Percentiles rank a stretch among this genome's conserved stretches.
Evolutionary conservation across 2,113 vertebrate genomes (phyloP).

Genomic region (Myxocyprinus asiaticus): DNA sequence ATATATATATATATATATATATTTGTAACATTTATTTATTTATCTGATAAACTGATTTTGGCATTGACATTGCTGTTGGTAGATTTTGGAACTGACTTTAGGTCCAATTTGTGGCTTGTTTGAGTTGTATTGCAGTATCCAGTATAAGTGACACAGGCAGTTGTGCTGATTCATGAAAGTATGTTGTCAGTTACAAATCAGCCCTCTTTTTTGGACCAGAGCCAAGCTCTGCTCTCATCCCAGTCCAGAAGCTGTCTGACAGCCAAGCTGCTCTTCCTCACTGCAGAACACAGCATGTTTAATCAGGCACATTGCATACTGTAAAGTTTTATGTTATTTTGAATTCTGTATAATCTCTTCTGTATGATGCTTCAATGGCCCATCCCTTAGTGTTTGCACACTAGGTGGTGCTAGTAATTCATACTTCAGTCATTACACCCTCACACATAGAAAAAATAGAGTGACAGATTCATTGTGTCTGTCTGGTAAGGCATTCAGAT

Average conservation of each 20-base stretch:
- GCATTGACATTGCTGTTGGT: not conserved
- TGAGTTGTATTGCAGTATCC: conserved; percentile 2
- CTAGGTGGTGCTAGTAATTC: conserved; percentile 74
- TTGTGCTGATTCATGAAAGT: conserved; percentile 57
- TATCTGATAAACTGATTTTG: too few species aligned
- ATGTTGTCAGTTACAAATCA: conserved; percentile 53
- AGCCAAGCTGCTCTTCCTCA: conserved; percentile 12
- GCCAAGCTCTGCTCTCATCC: conserved; percentile 32
- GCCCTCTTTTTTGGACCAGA: conserved; percentile 44
- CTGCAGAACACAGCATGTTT: conserved; percentile 6
- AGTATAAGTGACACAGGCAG: not conserved
- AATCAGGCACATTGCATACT: not conserved
- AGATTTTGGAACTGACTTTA: too few species aligned
- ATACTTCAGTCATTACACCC: conserved; percentile 34
- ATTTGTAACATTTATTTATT: too few species aligned
- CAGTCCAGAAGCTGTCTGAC: conserved; percentile 2
- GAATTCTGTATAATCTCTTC: too few species aligned
- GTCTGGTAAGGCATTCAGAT: not conserved
- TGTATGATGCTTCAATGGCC: conserved; percentile 17
- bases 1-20: too few species aligned
- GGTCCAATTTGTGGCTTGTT: not conserved
- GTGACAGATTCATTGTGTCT: conserved; percentile 34
- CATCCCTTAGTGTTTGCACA: conserved; percentile 53
- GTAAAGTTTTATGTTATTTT: not conserved
- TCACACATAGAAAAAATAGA: conserved; percentile 14